A percentile compares a stretch with the other conserved stretches of the same genome.
These are phyloP conservation scores for Actinostola sp. DNA, from an alignment of 92 coral and sea anemone species.

Conservation along the genomic window DNA sequence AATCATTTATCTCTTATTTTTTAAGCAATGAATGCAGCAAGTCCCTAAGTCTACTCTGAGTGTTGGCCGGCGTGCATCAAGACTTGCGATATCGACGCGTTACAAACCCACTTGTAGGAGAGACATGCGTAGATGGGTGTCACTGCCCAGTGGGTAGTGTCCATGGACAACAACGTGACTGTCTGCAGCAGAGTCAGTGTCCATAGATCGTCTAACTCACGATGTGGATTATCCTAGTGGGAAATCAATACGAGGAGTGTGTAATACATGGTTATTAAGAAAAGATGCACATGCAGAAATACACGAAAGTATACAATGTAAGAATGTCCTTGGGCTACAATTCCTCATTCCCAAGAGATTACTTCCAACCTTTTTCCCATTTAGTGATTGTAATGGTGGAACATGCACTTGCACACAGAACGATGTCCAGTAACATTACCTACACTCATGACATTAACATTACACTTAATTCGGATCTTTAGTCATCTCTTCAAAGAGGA, in stretches of 20 bases:
- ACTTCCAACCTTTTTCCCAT: slow-evolving; percentile 6
- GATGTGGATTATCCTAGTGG: slow-evolving; percentile 54
- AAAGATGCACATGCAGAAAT: no score
- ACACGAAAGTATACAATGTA: no score
- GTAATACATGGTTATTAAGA: slow-evolving; percentile 73
- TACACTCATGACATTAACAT: no score
- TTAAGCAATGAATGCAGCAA: slow-evolving; percentile 64
- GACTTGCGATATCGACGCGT: slow-evolving; percentile 61
- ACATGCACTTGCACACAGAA: slow-evolving; percentile 62
- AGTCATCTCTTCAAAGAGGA: slow-evolving; percentile 18
- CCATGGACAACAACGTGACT: slow-evolving; percentile 50
- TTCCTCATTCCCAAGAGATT: no score
- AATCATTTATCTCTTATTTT: not conserved
- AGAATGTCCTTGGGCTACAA: no score
- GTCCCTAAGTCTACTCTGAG: slow-evolving; percentile 59
- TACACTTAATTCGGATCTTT: not conserved
- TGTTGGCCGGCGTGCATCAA: slow-evolving; percentile 76
- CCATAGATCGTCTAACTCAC: slow-evolving; percentile 73
- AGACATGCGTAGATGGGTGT: slow-evolving; percentile 82
- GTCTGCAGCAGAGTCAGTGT: slow-evolving; percentile 62
- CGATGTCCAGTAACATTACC: slow-evolving; percentile 67
- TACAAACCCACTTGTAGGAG: slow-evolving; percentile 64
- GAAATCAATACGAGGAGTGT: slow-evolving; percentile 56
- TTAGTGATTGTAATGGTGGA: slow-evolving; percentile 71
- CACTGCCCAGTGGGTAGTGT: slow-evolving; percentile 78